Percentiles rank a stretch among this genome's conserved stretches.
Conservation (phyloP, 2,113 vertebrate species). For the Naja naja region DNA sequence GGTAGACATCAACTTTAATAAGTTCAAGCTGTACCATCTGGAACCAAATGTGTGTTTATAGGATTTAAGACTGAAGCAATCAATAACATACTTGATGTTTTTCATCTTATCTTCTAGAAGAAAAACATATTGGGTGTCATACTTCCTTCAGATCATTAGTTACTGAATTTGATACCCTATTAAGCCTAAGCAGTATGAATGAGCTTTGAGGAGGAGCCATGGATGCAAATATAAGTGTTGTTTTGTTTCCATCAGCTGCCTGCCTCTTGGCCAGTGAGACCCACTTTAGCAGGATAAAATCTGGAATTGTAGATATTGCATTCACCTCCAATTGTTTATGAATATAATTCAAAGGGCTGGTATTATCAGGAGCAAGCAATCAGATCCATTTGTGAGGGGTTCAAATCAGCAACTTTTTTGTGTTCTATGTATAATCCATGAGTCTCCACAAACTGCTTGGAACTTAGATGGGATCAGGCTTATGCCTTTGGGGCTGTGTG, state of each 20-base stretch:
- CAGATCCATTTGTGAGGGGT: neutral
- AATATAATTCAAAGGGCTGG: neutral
- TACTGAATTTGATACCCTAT: neutral
- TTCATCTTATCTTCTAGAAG: neutral
- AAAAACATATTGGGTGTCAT: neutral
- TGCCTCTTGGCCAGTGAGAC: neutral
- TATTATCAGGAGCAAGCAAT: neutral
- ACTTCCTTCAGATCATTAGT: neutral
- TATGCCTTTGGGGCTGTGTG: neutral
- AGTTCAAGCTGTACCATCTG: neutral
- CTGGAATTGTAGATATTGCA: neutral
- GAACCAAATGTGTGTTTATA: neutral
- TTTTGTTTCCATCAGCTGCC: conserved; percentile 39
- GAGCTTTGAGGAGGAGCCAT: conserved; percentile 3
- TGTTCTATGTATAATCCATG: neutral
- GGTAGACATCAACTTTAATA: neutral
- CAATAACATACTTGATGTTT: neutral
- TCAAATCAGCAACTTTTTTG: neutral
- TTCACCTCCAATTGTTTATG: neutral
- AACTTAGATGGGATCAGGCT: neutral
- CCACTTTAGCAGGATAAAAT: neutral
- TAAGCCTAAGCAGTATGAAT: conserved; percentile 16
- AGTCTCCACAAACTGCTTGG: neutral
- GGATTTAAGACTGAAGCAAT: neutral
- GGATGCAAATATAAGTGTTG: conserved; percentile 45